phyloP scores from a whole-genome alignment of 1,140 invertebrate genomes.

The Rhopalosiphum maidis region DNA sequence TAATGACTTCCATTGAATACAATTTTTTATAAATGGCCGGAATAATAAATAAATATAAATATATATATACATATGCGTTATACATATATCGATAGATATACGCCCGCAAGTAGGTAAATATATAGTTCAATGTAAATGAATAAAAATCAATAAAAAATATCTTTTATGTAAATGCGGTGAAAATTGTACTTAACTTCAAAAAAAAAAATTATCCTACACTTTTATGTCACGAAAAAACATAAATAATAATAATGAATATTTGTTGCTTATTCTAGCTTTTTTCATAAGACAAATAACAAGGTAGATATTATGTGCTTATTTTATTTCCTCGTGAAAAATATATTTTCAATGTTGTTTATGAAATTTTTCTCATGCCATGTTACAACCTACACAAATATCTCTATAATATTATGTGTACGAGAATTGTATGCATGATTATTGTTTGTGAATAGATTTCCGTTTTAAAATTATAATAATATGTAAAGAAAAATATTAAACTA shows the following conservation, averaged over 20 bases:
- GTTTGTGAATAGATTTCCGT: neutral
- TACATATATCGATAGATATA: neutral
- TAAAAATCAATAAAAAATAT: neutral
- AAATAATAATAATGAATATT: neutral
- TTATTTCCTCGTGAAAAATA: neutral
- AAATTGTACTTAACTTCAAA: neutral
- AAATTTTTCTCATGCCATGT: neutral
- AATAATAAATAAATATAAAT: neutral
- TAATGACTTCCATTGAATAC: conserved; percentile 30
- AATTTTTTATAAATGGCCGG: neutral
- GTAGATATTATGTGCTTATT: neutral
- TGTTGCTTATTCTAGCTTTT: neutral
- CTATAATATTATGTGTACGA: neutral
- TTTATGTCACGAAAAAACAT: neutral
- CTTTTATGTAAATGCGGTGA: neutral
- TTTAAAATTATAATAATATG: neutral
- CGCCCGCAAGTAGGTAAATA: neutral
- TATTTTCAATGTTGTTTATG: neutral
- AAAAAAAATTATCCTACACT: neutral
- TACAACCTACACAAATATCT: neutral
- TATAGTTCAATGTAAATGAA: neutral
- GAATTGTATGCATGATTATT: neutral
- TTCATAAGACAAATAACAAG: neutral
- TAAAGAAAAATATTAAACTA: neutral
- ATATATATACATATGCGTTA: neutral